These are phyloP conservation scores for Synanthedon formicaeformis DNA, from an alignment of 2,888 invertebrate genomes.

Conservation along the genomic window DNA sequence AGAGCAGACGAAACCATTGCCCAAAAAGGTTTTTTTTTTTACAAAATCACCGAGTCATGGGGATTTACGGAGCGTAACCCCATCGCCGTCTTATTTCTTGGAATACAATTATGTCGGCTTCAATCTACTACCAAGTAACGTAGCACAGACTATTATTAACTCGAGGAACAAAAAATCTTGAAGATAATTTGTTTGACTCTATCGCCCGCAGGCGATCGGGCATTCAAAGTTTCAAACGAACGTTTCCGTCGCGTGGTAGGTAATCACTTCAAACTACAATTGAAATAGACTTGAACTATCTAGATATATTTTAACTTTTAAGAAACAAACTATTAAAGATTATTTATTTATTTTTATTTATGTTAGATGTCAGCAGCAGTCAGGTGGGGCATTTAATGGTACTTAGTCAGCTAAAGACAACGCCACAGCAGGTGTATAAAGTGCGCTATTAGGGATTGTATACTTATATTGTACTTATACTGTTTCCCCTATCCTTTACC, in stretches of 20 bases:
- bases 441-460: too few species aligned
- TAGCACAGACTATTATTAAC: constrained; percentile 2
- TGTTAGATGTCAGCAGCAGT: too few species aligned
- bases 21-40: constrained; percentile 22
- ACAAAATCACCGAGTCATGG: constrained; percentile 47
- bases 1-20: constrained; percentile 20
- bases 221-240: constrained; percentile 9
- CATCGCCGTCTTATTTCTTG: constrained; percentile 49
- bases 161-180: constrained; percentile 24
- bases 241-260: constrained; percentile 3
- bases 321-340: too few species aligned
- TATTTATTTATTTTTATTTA: too few species aligned
- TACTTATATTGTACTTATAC: too few species aligned
- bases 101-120: constrained; percentile 53
- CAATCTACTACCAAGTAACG: constrained; percentile 9
- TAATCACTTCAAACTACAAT: background rate
- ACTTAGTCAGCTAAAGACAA: too few species aligned
- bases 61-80: constrained; percentile 48
- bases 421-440: too few species aligned
- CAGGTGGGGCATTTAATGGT: too few species aligned
- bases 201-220: constrained; percentile 10
- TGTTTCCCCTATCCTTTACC: too few species aligned
- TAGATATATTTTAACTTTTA: too few species aligned
- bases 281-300: background rate
- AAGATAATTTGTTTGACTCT: constrained; percentile 14